A percentile compares a stretch with the other conserved stretches of the same genome.
Evolutionary conservation across 2,113 vertebrate genomes (phyloP).

Genomic region (Notothenia coriiceps): DNA sequence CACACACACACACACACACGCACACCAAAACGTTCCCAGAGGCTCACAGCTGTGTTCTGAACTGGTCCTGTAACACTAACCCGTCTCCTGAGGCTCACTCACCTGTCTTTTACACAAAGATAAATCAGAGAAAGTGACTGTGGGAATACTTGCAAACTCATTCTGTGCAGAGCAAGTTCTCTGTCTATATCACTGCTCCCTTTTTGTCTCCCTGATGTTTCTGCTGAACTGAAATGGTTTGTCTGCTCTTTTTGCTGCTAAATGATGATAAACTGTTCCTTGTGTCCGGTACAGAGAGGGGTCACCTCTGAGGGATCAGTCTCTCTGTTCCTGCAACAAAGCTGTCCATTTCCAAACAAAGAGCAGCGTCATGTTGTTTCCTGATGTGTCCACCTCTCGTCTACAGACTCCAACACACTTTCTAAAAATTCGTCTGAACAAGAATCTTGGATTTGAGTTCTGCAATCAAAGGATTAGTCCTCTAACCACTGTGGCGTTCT

Average conservation of each 20-base stretch:
- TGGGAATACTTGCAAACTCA: background rate
- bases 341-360: slow-evolving; percentile 23
- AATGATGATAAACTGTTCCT: background rate
- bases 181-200: too few relatives aligned
- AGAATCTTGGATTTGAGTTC: slow-evolving; percentile 54
- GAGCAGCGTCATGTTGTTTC: slow-evolving; percentile 9
- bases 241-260: background rate
- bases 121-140: background rate
- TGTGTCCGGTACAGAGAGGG: background rate
- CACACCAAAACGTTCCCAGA: background rate
- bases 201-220: background rate
- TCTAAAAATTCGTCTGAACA: slow-evolving; percentile 47
- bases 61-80: background rate
- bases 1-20: slow-evolving; percentile 7
- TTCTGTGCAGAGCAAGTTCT: too few relatives aligned
- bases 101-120: slow-evolving; percentile 18
- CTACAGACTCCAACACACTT: background rate
- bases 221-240: background rate
- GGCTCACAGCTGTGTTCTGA: background rate
- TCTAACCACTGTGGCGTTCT: slow-evolving; percentile 27
- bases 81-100: slow-evolving; percentile 13
- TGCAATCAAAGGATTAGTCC: slow-evolving; percentile 66
- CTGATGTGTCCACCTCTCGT: background rate
- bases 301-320: slow-evolving; percentile 29
- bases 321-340: slow-evolving; percentile 40